Base-by-base conservation (phyloP, 2,797 vertebrate species). In the Falco cherrug region DNA sequence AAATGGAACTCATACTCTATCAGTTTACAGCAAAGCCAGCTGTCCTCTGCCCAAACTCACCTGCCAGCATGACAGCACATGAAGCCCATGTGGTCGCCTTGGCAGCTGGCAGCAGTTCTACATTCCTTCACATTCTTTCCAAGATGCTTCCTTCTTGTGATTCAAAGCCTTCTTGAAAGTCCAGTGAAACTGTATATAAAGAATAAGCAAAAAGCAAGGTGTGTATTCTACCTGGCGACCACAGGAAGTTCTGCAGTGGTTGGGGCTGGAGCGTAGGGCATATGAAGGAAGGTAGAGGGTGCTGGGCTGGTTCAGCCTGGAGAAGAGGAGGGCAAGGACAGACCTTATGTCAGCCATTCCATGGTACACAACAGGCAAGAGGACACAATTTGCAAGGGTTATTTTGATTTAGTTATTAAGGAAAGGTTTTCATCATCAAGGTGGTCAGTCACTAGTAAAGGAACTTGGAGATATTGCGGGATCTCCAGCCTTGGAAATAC, bases 371-470 rank as follows among this genome's bases (percentile, higher is more conserved):
- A 61, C 37, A 84, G n/a, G 47, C 29, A 84, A 65, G 28, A 48
- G 2, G 28, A 43, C 4, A 26, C 1, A 0, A 54, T 61, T 47
- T 43, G 20, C 18, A 67, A 25, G 3, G 0, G 7, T 75, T 4
- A 29, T 78, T 75, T 53, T 10, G 5, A 6, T 41, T 81, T 61
- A 50, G 22, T 13, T 75, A 3, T 16, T 63, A 39, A 54, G 39
- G 20, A 63, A 75, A 47, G 5, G 9, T 86, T 84, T 90, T 67
- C 47, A 68, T 16, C 9, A 16, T 31, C 10, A 68, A 17, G 8
- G 11, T 31, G 12, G 12, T 81, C 53, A 61, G 28, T 35, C n/a
- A 29, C 20, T 69, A n/a, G 11, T 79, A 68, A n/a, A 85, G 5
- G 8, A 10, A 0, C 16, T 48, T 85, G 28, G 41, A 88, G n/a